Base-by-base conservation (phyloP, 2,113 vertebrate species). In the Geothlypis trichas region DNA sequence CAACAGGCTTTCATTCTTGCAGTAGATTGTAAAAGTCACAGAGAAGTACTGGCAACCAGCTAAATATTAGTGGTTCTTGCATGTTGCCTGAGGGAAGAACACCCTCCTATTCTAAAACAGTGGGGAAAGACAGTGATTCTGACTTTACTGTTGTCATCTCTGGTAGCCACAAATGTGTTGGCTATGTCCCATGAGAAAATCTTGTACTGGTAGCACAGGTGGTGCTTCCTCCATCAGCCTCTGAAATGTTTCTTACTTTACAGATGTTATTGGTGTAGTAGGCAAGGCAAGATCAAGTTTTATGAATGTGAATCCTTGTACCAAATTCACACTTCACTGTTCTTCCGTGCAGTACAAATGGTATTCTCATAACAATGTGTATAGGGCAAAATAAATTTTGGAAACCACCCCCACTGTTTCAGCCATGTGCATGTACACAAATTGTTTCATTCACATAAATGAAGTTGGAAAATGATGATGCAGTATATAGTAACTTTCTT, bases 371-470 rank as follows among this genome's bases (percentile, higher is more conserved):
- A 42, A 20, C 27, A 54, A 13, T 39, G 8, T 72, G 47, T 35
- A 37, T 3, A 68, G 19, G 15, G 22, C 21, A 66, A 80, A 69
- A 68, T 57, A 35, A 47, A 58, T 59, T 69, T 67, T 7, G 9
- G 66, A 55, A 61, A 49, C 35, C 8, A 35, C 22, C 13, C 13
- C 6, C 2, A 1, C 62, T 86, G n/a, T 66, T 91, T 79, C 3
- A 6, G 15, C 31, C 15, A 8, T 1, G 2, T 72, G 26, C 5
- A 0, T 30, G 19, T 44, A n/a, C 8, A 41, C 23, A 67, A 20
- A 55, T n/a, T 59, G 9, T 33, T 75, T 55, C n/a, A 10, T 74
- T 69, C 39, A 59, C 35, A 22, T 28, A 76, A 58, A 15, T 22
- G 27, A 55, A 66, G 5, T 27, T 76, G 42, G 26, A 51, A 85